phyloP scores from a whole-genome alignment of 2,888 invertebrate species.

The Asteroscopus sphinx region DNA sequence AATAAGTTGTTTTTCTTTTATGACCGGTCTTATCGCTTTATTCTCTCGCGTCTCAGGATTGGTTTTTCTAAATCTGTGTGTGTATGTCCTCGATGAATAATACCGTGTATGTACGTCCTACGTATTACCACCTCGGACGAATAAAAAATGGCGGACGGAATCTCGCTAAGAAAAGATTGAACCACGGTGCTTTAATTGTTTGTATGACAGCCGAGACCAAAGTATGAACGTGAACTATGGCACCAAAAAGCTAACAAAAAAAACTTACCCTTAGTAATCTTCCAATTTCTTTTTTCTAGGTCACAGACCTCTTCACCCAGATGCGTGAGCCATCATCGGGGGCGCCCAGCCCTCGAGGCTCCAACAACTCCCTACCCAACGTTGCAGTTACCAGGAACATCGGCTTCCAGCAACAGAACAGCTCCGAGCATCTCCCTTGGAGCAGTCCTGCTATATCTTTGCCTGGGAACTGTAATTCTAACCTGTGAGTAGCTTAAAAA shows the following conservation, averaged over 20 bases:
- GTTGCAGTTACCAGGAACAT: conserved; percentile 78
- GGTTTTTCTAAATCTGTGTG: too few relatives aligned
- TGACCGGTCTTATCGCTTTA: too few relatives aligned
- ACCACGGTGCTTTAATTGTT: too few relatives aligned
- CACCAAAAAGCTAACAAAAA: too few relatives aligned
- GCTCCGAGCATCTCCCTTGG: conserved; percentile 84
- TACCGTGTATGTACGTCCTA: too few relatives aligned
- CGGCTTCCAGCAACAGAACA: conserved; percentile 85
- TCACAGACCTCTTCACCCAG: conserved; percentile 92
- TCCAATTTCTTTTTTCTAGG: conserved; percentile 86
- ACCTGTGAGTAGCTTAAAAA: conserved; percentile 80
- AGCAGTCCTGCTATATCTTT: conserved; percentile 75
- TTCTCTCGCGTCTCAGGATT: too few relatives aligned
- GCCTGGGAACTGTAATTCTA: conserved; percentile 77
- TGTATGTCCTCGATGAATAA: too few relatives aligned
- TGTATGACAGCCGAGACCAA: too few relatives aligned
- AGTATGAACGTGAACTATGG: too few relatives aligned
- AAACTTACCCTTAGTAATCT: conserved; percentile 11
- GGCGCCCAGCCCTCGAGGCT: conserved; percentile 75
- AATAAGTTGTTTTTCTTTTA: conserved; percentile 13
- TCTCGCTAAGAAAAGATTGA: too few relatives aligned
- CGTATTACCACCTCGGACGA: too few relatives aligned
- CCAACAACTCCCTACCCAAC: conserved; percentile 71
- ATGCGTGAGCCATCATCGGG: conserved; percentile 91
- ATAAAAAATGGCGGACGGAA: too few relatives aligned